These are phyloP conservation scores for Eupithecia pulchellata DNA, from an alignment of 2,888 invertebrate genomes.

Conservation along the genomic window DNA sequence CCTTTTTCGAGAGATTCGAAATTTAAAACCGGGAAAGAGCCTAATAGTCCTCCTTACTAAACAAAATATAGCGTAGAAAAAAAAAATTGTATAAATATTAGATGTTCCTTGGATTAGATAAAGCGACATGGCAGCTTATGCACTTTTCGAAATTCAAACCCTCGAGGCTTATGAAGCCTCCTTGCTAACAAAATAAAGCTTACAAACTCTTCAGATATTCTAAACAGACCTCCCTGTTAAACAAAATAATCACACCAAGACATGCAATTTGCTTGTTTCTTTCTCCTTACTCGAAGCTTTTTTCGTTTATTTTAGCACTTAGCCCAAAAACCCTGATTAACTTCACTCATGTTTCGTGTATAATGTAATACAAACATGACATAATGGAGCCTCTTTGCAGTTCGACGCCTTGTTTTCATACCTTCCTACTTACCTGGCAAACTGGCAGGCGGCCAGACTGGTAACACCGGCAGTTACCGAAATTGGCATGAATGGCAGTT, in stretches of 20 bases:
- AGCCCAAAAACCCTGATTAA: not conserved
- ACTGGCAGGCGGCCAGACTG: constrained; percentile 26
- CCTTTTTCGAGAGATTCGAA: not conserved
- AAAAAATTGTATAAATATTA: too few species aligned
- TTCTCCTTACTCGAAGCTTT: not conserved
- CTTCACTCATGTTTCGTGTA: not conserved
- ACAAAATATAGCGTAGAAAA: not conserved
- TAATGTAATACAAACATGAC: constrained; percentile 9
- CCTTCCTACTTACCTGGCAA: constrained; percentile 9
- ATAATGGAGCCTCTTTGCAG: not conserved
- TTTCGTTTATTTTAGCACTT: not conserved
- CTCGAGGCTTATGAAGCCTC: not conserved
- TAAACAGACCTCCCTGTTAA: not conserved
- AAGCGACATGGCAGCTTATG: not conserved
- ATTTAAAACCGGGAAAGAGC: not conserved
- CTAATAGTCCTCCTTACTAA: not conserved
- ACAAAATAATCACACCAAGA: not conserved
- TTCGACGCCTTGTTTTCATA: constrained; percentile 10
- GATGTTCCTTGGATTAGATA: too few species aligned
- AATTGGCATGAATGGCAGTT: constrained; percentile 20
- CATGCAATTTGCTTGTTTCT: not conserved
- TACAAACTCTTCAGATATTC: not conserved
- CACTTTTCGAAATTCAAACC: not conserved
- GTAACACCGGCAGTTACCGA: constrained; percentile 16
- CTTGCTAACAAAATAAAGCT: not conserved